Base-by-base conservation (phyloP, 1,140 invertebrate genomes). In the Paraescarpia echinospica region DNA sequence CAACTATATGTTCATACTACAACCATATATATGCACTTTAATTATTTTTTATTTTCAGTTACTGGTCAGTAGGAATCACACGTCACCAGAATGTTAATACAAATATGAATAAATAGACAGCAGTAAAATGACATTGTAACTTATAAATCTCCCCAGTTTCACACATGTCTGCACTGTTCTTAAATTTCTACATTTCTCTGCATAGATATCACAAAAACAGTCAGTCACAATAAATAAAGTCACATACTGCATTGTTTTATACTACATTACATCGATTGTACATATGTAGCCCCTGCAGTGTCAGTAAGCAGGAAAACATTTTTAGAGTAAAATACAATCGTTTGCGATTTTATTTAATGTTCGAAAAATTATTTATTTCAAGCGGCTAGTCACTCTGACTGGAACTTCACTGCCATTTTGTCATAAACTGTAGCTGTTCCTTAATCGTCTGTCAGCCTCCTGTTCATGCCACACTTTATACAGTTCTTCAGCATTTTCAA, bases 381-480 rank as follows among this genome's bases (percentile, higher is more conserved):
- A 6, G 41, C 12, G 41, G 12, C 41, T 41, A 41, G 41, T 41
- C 59, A 77, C 9, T 77, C 18, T 77, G 59, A 77, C 4, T 77
- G 0, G 22, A 77, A 77, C 41, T 41, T 41, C 41, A 41, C 41
- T 41, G 59, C 22, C 59, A 77, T 77, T 31, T 2, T 77, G 59
- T 77, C 59, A 77, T 77, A 77, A 0, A 6, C 59, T 77, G 59
- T 77, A 77, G 27, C 59, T 77, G 59, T 77, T 77, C 59, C 59
- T 0, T 27, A 27, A 6, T 77, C 59, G 59, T 77, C 59, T 77
- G 22, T 77, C 59, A 14, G 9, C 93, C 31, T 89, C 88, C 59
- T 93, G 93, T 77, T 93, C 93, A 33, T 93, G 92, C 92, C 92
- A 93, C 9, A 92, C 93, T 35, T 92, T 91, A 77, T 91, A 91